Conservation (phyloP, 2,888 invertebrate species). For the Axea sp. region DNA sequence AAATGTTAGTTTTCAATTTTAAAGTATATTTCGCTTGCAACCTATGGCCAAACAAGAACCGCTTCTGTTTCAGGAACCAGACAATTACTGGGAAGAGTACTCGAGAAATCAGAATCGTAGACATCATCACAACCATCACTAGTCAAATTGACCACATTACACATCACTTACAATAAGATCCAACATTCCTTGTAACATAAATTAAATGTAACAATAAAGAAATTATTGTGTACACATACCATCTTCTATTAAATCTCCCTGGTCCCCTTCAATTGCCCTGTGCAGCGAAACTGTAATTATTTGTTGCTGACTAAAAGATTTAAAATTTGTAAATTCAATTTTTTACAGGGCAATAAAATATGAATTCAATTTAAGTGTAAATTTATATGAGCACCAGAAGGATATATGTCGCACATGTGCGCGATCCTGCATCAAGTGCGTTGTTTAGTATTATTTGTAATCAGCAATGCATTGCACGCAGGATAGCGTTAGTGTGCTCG, state of each 20-base stretch:
- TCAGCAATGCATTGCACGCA: slow-evolving; percentile 79
- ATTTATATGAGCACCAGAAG: slow-evolving; percentile 14
- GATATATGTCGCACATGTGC: slow-evolving; percentile 69
- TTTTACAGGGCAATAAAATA: slow-evolving; percentile 13
- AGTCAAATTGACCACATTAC: slow-evolving; percentile 37
- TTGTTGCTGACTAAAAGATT: too few species aligned
- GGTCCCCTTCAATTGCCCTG: slow-evolving; percentile 3
- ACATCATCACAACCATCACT: slow-evolving; percentile 73
- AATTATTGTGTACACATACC: slow-evolving; percentile 25
- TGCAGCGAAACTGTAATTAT: too few species aligned
- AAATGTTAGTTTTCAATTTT: slow-evolving; percentile 68
- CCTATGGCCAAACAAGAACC: slow-evolving; percentile 48
- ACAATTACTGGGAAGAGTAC: slow-evolving; percentile 69
- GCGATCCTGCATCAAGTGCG: slow-evolving; percentile 79
- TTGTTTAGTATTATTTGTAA: slow-evolving; percentile 73
- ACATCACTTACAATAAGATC: slow-evolving; percentile 17
- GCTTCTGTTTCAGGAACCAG: slow-evolving; percentile 67
- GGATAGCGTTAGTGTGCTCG: slow-evolving; percentile 76
- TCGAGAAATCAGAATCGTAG: slow-evolving; percentile 64
- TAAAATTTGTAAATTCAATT: too few species aligned
- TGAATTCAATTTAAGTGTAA: background rate
- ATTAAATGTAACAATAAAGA: slow-evolving; percentile 39
- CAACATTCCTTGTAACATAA: slow-evolving; percentile 2
- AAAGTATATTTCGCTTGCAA: background rate
- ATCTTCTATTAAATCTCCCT: slow-evolving; percentile 12